Conservation (phyloP, 2,113 vertebrate genomes). For the Anseranas semipalmata region DNA sequence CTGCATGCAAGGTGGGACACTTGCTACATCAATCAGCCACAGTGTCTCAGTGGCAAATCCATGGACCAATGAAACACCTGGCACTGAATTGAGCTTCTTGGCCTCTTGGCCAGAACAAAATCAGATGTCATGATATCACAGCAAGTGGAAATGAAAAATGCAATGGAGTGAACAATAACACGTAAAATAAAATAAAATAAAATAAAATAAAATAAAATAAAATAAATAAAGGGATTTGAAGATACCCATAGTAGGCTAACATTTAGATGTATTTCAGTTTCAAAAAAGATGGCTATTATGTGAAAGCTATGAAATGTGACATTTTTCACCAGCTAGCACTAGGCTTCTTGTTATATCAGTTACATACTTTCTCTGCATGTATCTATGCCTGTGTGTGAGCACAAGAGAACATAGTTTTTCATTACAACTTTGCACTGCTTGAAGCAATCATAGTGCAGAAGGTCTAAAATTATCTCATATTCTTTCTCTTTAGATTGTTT, state of each 20-base stretch:
- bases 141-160: constrained; percentile 57
- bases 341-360: constrained; percentile 45
- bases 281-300: constrained; percentile 62
- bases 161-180: constrained; percentile 27
- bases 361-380: constrained; percentile 22
- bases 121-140: constrained; percentile 55
- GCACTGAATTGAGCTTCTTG: constrained; percentile 39
- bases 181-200: background rate
- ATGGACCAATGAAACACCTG: constrained; percentile 2
- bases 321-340: constrained; percentile 47
- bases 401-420: constrained; percentile 22
- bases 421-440: constrained; percentile 16
- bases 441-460: background rate
- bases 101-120: constrained; percentile 56
- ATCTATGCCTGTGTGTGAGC: background rate
- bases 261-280: constrained; percentile 67
- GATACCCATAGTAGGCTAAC: constrained; percentile 47
- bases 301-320: constrained; percentile 63
- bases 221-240: constrained; percentile 23
- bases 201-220: background rate
- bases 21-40: constrained; percentile 28
- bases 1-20: background rate
- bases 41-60: constrained; percentile 14
- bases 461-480: constrained; percentile 27
- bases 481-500: constrained; percentile 17